Percentiles rank a stretch among this genome's conserved stretches.
Conservation (phyloP, 2,888 invertebrate species). For the Sarcophaga subvicina region DNA sequence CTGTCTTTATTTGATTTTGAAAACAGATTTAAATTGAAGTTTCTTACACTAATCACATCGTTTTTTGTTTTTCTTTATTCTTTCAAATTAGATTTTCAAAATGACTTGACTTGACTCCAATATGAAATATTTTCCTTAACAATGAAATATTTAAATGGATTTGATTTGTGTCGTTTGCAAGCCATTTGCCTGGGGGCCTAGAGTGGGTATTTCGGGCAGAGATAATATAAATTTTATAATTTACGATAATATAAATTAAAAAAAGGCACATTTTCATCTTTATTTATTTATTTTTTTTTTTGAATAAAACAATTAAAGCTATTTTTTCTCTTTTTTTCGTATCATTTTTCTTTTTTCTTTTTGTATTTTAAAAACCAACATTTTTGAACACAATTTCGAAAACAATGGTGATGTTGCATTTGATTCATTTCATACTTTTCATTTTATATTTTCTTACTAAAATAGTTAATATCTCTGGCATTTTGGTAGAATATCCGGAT, state of each 20-base stretch:
- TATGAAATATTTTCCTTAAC: constrained; percentile 63
- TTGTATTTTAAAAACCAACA: constrained; percentile 39
- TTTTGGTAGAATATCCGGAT: constrained; percentile 32
- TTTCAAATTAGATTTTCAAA: constrained; percentile 17
- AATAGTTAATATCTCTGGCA: constrained; percentile 21
- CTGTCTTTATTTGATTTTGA: constrained; percentile 63
- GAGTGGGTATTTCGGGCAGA: neutral
- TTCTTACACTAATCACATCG: constrained; percentile 13
- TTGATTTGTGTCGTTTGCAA: constrained; percentile 32
- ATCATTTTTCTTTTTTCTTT: neutral
- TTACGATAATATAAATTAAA: constrained; percentile 56
- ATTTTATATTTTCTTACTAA: neutral
- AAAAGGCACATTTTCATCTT: constrained; percentile 63
- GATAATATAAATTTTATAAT: constrained; percentile 13
- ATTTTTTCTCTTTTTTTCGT: constrained; percentile 34
- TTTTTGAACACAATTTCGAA: constrained; percentile 58
- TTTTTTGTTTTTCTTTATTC: constrained; percentile 22
- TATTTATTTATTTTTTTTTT: constrained; percentile 24
- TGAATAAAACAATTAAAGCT: constrained; percentile 66
- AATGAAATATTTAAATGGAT: constrained; percentile 67
- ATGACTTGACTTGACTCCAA: constrained; percentile 53
- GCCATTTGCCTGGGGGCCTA: constrained; percentile 11
- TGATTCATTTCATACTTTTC: neutral
- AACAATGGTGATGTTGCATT: constrained; percentile 15
- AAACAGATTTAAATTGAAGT: constrained; percentile 55